These are phyloP conservation scores for Diplodus sargus DNA, from an alignment of 2,797 vertebrate genomes.

Conservation along the genomic window DNA sequence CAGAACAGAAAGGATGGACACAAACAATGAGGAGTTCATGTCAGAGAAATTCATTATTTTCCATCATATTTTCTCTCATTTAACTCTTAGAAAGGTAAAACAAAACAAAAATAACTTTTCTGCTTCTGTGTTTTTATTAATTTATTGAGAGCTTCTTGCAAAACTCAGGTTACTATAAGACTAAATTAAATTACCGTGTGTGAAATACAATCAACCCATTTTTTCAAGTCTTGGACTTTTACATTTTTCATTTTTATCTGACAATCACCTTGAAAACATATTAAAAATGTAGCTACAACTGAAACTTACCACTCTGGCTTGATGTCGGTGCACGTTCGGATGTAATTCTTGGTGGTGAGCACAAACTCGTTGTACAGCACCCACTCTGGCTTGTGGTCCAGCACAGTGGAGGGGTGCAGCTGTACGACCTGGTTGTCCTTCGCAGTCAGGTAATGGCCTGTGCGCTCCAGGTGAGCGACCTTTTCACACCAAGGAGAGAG, in stretches of 20 bases:
- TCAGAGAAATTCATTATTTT: not conserved
- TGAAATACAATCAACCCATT: not conserved
- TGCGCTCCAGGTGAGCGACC: slow-evolving; percentile 98
- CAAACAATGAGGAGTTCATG: not conserved
- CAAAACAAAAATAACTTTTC: not conserved
- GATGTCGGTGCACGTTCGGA: slow-evolving; percentile 97
- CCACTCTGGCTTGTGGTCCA: slow-evolving; percentile 99
- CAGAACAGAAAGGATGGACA: not conserved
- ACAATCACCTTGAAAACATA: not conserved
- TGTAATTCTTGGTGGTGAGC: slow-evolving; percentile 99
- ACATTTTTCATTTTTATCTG: not conserved
- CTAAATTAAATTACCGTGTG: too few relatives aligned
- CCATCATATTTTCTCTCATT: not conserved
- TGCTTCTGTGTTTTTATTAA: not conserved
- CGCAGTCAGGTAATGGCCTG: slow-evolving; percentile 97
- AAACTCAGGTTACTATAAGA: not conserved
- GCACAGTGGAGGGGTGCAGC: slow-evolving; percentile 97
- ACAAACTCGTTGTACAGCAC: slow-evolving; percentile 99
- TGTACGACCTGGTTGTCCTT: slow-evolving; percentile 99
- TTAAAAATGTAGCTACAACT: not conserved
- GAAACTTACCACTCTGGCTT: slow-evolving; percentile 95
- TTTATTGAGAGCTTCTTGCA: not conserved
- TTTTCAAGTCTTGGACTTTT: too few relatives aligned
- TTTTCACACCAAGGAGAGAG: slow-evolving; percentile 64
- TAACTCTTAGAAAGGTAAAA: not conserved